phyloP scores from a whole-genome alignment of 2,888 invertebrate species.

The Philereme vetulata region DNA sequence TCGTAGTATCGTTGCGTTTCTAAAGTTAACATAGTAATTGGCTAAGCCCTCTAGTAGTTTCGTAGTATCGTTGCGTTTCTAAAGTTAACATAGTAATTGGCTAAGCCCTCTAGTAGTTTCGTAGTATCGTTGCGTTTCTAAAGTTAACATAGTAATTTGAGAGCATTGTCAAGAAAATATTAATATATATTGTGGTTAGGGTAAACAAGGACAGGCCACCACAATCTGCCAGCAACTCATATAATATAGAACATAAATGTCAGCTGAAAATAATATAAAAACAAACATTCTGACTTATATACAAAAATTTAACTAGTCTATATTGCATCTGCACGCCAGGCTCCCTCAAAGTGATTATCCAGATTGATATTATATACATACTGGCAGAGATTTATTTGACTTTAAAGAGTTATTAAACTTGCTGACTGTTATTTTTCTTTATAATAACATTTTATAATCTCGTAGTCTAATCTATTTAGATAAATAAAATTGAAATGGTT shows the following conservation, averaged over 20 bases:
- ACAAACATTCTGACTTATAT: not conserved
- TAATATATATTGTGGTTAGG: not conserved
- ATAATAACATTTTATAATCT: slow-evolving; percentile 39
- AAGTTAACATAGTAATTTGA: not conserved
- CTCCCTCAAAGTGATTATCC: not conserved
- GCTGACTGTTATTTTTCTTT: slow-evolving; percentile 12
- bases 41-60: too few species aligned
- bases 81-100: too few species aligned
- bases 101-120: too few species aligned
- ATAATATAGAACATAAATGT: slow-evolving; percentile 9
- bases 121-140: not conserved
- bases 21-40: too few species aligned
- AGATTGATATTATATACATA: not conserved
- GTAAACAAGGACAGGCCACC: slow-evolving; percentile 29
- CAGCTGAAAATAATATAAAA: slow-evolving; percentile 5
- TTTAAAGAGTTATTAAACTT: not conserved
- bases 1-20: too few species aligned
- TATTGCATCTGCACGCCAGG: not conserved
- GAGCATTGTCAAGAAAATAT: slow-evolving; percentile 1
- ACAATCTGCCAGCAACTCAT: slow-evolving; percentile 20
- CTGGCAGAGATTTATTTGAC: not conserved
- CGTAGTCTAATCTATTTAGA: not conserved
- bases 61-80: too few species aligned
- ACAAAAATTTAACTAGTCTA: not conserved
- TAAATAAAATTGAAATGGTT: too few species aligned